Evolutionary conservation across 1,140 invertebrate species (phyloP).

Genomic region (Cylas formicarius): DNA sequence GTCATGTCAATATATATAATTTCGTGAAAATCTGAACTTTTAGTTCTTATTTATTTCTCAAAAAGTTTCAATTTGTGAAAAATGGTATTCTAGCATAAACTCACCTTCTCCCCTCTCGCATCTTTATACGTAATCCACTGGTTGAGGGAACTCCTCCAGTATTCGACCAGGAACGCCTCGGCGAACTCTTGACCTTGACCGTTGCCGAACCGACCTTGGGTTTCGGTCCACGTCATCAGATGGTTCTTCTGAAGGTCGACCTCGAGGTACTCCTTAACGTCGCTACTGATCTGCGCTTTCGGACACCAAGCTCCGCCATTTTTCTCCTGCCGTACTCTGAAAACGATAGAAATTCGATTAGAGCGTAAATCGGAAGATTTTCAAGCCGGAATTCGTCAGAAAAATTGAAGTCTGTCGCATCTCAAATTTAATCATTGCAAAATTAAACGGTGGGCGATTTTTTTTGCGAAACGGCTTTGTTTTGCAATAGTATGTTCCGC

Average conservation of each 20-base stretch:
- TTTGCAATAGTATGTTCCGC: too few relatives aligned
- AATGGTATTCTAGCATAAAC: conserved; percentile 16
- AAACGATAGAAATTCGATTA: conserved; percentile 34
- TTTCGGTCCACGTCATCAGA: conserved; percentile 79
- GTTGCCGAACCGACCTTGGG: conserved; percentile 89
- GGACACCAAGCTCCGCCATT: conserved; percentile 94
- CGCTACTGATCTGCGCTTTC: conserved; percentile 63
- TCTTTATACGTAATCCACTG: conserved; percentile 77
- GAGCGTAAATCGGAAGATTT: conserved; percentile 9
- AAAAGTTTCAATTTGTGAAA: too few relatives aligned
- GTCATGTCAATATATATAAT: too few relatives aligned
- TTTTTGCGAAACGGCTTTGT: too few relatives aligned
- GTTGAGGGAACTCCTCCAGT: conserved; percentile 62
- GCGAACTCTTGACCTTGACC: conserved; percentile 87
- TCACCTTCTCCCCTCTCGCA: conserved; percentile 64
- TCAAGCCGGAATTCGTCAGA: neutral
- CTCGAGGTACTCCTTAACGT: conserved; percentile 78
- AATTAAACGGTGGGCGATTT: too few relatives aligned
- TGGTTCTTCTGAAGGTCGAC: conserved; percentile 72
- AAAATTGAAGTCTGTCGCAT: too few relatives aligned
- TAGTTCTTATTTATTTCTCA: too few relatives aligned
- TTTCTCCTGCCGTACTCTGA: conserved; percentile 76
- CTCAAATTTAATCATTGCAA: too few relatives aligned
- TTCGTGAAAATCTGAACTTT: too few relatives aligned
- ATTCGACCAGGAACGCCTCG: conserved; percentile 78